phyloP scores from a whole-genome alignment of 2,113 vertebrate genomes.

The Bubo blakistoni region DNA sequence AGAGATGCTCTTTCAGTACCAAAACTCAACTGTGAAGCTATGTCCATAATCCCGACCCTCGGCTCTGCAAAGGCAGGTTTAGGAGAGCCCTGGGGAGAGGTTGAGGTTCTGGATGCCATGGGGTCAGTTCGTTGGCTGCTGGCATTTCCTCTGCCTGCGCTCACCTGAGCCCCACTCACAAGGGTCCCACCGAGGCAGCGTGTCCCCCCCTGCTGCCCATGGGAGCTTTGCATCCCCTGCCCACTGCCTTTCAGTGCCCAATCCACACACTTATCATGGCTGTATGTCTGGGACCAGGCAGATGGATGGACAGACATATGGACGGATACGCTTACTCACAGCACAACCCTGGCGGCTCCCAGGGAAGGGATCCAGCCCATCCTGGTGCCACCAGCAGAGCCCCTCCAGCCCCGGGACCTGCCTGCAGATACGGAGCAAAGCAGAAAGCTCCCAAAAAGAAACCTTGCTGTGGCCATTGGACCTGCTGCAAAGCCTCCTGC shows the following conservation, averaged over 20 bases:
- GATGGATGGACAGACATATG: background rate
- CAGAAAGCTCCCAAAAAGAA: background rate
- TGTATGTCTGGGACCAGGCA: background rate
- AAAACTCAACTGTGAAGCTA: fast-evolving
- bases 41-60: fast-evolving
- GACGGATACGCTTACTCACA: background rate
- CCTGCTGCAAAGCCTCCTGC: background rate
- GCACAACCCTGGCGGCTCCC: background rate
- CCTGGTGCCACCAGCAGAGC: background rate
- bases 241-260: background rate
- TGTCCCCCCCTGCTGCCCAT: fast-evolving
- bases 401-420: background rate
- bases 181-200: fast-evolving
- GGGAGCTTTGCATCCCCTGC: background rate
- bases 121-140: fast-evolving
- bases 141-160: background rate
- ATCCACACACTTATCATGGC: fast-evolving
- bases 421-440: background rate
- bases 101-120: fast-evolving
- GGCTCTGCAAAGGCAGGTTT: background rate
- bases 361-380: background rate
- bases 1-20: background rate
- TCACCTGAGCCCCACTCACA: fast-evolving
- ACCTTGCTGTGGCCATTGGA: fast-evolving
- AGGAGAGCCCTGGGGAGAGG: fast-evolving